Percentiles rank a stretch among this genome's conserved stretches.
These are phyloP conservation scores for Cairina moschata DNA, from an alignment of 2,113 vertebrate species.

Conservation along the genomic window DNA sequence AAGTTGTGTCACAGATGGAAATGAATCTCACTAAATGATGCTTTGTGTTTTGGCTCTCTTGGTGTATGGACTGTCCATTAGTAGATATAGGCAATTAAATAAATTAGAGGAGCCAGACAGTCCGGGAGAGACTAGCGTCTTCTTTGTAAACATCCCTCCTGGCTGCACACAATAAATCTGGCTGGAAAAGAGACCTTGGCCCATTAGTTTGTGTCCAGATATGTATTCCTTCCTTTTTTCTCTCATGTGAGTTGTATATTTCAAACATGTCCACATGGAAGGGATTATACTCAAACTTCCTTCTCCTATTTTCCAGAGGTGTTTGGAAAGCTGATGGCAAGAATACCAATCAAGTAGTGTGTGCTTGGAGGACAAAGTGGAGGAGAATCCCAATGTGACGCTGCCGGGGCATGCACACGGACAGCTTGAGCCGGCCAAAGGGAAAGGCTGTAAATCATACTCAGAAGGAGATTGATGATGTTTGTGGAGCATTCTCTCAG, in stretches of 20 bases:
- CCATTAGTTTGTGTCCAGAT: neutral
- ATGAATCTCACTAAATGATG: neutral
- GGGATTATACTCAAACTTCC: neutral
- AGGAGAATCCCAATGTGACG: constrained; percentile 72
- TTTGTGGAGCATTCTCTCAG: constrained; percentile 77
- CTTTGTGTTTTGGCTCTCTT: neutral
- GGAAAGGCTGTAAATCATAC: constrained; percentile 80
- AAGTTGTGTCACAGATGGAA: constrained; percentile 5
- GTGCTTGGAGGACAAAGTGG: constrained; percentile 52
- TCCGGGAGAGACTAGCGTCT: neutral
- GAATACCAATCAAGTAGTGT: accelerated
- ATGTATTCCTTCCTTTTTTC: neutral
- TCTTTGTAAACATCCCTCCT: neutral
- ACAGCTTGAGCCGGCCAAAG: constrained; percentile 60
- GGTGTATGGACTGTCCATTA: neutral
- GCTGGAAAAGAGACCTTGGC: neutral
- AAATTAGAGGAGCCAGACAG: neutral
- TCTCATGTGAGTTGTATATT: neutral
- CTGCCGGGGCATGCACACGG: constrained; percentile 39
- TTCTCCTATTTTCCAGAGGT: neutral
- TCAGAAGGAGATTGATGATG: constrained; percentile 80
- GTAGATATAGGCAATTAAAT: neutral
- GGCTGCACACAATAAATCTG: neutral
- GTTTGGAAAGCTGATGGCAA: neutral
- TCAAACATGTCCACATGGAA: neutral